Conservation (phyloP, 1,140 invertebrate genomes). For the Lanistes nyassanus region DNA sequence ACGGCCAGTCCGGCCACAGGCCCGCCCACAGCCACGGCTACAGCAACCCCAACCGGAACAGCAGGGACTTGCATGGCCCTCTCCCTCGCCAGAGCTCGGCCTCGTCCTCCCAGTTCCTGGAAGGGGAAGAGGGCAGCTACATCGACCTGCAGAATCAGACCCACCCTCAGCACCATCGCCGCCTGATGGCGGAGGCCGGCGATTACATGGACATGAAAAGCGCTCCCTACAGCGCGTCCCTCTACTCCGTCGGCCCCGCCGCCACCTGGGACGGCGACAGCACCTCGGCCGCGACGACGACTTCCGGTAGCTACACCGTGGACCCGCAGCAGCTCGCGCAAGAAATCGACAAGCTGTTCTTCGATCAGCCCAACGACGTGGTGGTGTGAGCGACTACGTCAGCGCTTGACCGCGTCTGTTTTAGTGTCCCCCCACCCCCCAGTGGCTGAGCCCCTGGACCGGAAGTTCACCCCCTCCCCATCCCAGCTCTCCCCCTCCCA, state of each 20-base stretch:
- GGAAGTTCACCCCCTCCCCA: not conserved
- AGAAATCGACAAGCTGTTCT: constrained; percentile 53
- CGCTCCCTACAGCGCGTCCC: constrained; percentile 18
- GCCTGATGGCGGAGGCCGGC: not conserved
- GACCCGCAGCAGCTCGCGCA: constrained; percentile 49
- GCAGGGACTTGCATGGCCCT: not conserved
- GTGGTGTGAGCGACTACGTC: constrained; percentile 25
- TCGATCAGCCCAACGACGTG: constrained; percentile 33
- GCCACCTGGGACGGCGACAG: constrained; percentile 43
- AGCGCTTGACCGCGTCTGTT: not conserved
- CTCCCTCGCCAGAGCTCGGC: not conserved
- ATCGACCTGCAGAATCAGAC: constrained; percentile 20
- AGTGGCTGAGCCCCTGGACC: not conserved
- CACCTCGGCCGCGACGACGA: too few relatives aligned
- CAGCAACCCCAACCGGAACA: not conserved
- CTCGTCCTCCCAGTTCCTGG: not conserved
- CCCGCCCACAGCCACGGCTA: not conserved
- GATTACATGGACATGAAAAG: constrained; percentile 38
- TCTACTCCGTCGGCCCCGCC: constrained; percentile 10
- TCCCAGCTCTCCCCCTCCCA: not conserved
- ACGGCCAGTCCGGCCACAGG: too few relatives aligned
- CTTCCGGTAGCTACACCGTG: constrained; percentile 59
- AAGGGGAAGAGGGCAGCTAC: constrained; percentile 18
- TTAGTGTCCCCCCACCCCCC: not conserved
- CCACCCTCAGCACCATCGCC: constrained; percentile 10